Percentiles rank a stretch among this genome's conserved stretches.
Evolutionary conservation across 2,888 invertebrate species (phyloP).

Genomic region (Herminia tarsipennalis): DNA sequence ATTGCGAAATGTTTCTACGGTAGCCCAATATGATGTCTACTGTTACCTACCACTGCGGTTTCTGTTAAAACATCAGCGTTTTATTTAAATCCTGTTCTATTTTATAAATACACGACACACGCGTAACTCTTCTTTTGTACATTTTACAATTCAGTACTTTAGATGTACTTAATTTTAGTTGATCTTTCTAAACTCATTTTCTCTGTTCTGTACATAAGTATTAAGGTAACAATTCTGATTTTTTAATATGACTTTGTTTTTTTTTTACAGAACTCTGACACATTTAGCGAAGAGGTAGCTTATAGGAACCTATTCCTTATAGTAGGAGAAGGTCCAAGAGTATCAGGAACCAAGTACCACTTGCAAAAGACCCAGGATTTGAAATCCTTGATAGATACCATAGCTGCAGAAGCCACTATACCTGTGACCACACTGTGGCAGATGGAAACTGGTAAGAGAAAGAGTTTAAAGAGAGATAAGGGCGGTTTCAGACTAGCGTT

Average conservation of each 20-base stretch:
- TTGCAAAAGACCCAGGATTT: slow-evolving; percentile 63
- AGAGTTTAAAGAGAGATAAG: neutral
- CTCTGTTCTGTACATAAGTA: too few relatives aligned
- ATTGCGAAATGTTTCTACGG: too few relatives aligned
- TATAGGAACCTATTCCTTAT: slow-evolving; percentile 57
- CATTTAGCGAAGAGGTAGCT: slow-evolving; percentile 71
- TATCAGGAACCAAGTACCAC: slow-evolving; percentile 68
- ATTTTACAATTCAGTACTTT: too few relatives aligned
- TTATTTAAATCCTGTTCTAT: too few relatives aligned
- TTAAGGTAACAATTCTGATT: too few relatives aligned
- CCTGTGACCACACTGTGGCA: slow-evolving; percentile 71
- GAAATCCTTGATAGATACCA: slow-evolving; percentile 56
- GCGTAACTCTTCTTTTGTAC: too few relatives aligned
- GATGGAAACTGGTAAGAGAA: slow-evolving; percentile 57
- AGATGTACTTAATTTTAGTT: too few relatives aligned
- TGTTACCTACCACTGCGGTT: too few relatives aligned
- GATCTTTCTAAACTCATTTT: neutral
- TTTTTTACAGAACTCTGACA: slow-evolving; percentile 51
- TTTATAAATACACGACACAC: too few relatives aligned
- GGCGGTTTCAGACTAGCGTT: neutral
- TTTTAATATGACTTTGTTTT: neutral
- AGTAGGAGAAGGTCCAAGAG: slow-evolving; percentile 64
- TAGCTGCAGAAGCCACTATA: slow-evolving; percentile 49
- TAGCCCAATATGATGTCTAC: too few relatives aligned
- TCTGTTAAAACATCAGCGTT: too few relatives aligned